Conservation (phyloP, 2,888 invertebrate species). For the Hydrotaea diabolus region DNA sequence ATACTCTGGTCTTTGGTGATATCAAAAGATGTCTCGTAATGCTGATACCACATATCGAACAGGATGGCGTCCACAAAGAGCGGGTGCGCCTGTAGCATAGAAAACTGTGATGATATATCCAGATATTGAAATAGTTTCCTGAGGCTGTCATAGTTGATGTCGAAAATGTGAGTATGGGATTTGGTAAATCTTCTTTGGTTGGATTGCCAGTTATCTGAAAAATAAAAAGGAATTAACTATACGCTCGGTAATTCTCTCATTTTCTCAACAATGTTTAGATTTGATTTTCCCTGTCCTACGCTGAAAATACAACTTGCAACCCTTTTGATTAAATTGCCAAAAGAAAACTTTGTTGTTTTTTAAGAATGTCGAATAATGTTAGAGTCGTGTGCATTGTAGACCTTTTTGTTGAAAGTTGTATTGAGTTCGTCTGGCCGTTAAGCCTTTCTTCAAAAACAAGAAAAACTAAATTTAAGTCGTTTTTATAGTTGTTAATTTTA, state of each 20-base stretch:
- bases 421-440: too few relatives aligned
- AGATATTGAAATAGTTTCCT: slow-evolving; percentile 25
- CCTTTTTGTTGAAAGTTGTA: too few relatives aligned
- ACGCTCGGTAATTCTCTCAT: neutral
- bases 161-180: neutral
- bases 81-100: neutral
- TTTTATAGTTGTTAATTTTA: too few relatives aligned
- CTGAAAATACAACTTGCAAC: neutral
- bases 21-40: slow-evolving; percentile 5
- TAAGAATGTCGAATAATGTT: too few relatives aligned
- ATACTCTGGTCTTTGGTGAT: neutral
- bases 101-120: slow-evolving; percentile 43
- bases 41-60: slow-evolving; percentile 38
- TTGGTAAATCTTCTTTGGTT: neutral
- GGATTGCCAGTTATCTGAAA: neutral
- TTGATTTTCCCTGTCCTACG: too few relatives aligned
- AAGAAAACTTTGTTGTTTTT: too few relatives aligned
- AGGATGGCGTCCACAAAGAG: slow-evolving; percentile 26
- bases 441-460: too few relatives aligned
- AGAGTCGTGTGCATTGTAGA: too few relatives aligned
- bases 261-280: neutral
- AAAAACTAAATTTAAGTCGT: too few relatives aligned
- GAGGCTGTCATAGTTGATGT: slow-evolving; percentile 33
- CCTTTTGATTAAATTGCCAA: too few relatives aligned
- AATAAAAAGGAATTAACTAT: neutral